Conservation (phyloP, 2,113 vertebrate species). For the Hypanus sabinus region DNA sequence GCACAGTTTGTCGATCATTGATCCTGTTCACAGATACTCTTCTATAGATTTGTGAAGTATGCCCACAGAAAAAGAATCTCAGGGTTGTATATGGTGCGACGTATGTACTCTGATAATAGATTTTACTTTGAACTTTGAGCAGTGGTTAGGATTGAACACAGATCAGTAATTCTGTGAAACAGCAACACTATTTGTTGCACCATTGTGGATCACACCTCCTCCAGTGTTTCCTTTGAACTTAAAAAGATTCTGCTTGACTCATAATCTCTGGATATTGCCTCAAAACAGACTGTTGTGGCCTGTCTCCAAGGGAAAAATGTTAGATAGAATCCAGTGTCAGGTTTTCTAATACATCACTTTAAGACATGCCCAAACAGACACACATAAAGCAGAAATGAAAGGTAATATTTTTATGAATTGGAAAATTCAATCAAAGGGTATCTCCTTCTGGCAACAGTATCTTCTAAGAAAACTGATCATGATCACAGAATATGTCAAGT, state of each 20-base stretch:
- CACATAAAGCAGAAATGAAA: neutral
- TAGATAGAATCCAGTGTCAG: neutral
- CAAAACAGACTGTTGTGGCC: neutral
- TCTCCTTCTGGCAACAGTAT: neutral
- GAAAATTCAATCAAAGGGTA: neutral
- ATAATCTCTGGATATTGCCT: neutral
- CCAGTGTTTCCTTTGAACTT: neutral
- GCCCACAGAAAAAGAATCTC: too few relatives aligned
- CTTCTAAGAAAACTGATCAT: neutral
- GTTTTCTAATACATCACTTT: neutral
- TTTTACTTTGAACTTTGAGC: too few relatives aligned
- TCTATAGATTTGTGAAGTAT: too few relatives aligned
- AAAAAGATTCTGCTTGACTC: neutral
- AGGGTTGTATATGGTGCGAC: too few relatives aligned
- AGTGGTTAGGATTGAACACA: too few relatives aligned
- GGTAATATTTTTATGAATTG: neutral
- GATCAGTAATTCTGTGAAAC: too few relatives aligned
- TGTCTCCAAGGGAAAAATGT: neutral
- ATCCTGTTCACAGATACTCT: too few relatives aligned
- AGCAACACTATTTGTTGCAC: too few relatives aligned
- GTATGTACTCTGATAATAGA: too few relatives aligned
- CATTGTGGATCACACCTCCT: neutral
- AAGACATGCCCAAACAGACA: neutral
- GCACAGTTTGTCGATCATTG: too few relatives aligned
- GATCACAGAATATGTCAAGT: neutral